Evolutionary conservation across 2,113 vertebrate species (phyloP), one percentile per base, ranked within the genome.

Genomic region (Cebidichthys violaceus): DNA sequence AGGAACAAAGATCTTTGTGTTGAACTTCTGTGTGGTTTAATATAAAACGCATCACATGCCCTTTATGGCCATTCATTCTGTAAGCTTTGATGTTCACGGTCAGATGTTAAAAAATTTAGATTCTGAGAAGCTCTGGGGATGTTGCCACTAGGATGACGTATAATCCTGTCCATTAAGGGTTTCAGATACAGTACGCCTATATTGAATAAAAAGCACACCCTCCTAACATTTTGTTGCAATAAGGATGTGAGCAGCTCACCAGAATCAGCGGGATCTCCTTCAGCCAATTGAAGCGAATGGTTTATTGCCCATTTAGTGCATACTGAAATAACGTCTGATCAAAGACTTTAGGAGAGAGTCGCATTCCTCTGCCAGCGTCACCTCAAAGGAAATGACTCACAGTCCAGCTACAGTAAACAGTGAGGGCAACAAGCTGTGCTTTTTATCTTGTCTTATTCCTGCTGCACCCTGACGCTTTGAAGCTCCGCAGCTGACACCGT

Each of bases 401-500:
- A 62, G 79, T 76, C 54, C 66, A 29, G 79, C 57, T 75, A 60
- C 83, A 83, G 84, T 83, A 91, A 91, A 92, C 89, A 86, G 64
- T 24, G 82, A 77, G 65, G 82, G 88, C 81, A 79, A 78, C 86
- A 88, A 82, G 88, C 90, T 88, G 88, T 91, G 88, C 85, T 84
- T 92, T 94, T 94, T 80, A 92, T 93, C 86, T 86, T 54, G n/a
- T 87, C 47, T 89, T 83, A 79, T 90, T 88, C 91, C 79, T 82
- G 83, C 29, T 64, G 87, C 84, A 79, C 85, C 87, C 88, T 27
- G 35, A 33, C 57, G 72, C 90, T 92, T 89, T 90, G 81, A 90
- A 75, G 86, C 85, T 75, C 62, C 70, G 22, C 82, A 78, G 77
- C 72, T 88, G 80, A 90, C 90, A 83, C 80, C 57, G 27, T 88